These are phyloP conservation scores for Anthrax anthrax DNA, from an alignment of 2,888 invertebrate species.

Conservation along the genomic window DNA sequence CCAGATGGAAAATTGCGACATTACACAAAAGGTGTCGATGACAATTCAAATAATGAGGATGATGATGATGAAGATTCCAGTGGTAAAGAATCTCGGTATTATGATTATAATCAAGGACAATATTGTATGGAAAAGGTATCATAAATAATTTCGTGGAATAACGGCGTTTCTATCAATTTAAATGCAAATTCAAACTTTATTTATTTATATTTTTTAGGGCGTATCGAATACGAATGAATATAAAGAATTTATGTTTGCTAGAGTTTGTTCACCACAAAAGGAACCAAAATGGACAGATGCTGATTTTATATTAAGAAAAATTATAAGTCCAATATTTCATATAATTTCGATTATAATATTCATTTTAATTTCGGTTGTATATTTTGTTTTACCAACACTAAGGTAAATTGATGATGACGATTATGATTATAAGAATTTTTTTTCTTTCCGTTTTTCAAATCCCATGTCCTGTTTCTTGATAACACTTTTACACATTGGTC, in stretches of 20 bases:
- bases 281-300: slow-evolving; percentile 58
- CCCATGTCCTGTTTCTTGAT: too few species aligned
- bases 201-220: slow-evolving; percentile 17
- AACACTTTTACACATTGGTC: too few species aligned
- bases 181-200: too few species aligned
- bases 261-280: slow-evolving; percentile 58
- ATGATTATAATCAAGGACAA: slow-evolving; percentile 58
- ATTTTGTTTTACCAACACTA: slow-evolving; percentile 69
- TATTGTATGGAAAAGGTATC: slow-evolving; percentile 69
- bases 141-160: too few species aligned
- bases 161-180: too few species aligned
- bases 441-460: too few species aligned
- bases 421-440: too few species aligned
- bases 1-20: slow-evolving; percentile 61
- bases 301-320: slow-evolving; percentile 56
- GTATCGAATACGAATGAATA: slow-evolving; percentile 26
- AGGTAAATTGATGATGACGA: slow-evolving; percentile 34
- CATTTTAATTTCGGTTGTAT: slow-evolving; percentile 58
- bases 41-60: slow-evolving; percentile 19
- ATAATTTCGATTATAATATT: slow-evolving; percentile 55
- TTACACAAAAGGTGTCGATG: slow-evolving; percentile 45
- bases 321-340: slow-evolving; percentile 64
- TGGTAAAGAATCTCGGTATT: slow-evolving; percentile 38
- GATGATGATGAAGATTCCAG: slow-evolving; percentile 33
- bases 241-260: slow-evolving; percentile 49